Base-by-base conservation (phyloP, 2,888 invertebrate species). In the Chymomyza caudatula region DNA sequence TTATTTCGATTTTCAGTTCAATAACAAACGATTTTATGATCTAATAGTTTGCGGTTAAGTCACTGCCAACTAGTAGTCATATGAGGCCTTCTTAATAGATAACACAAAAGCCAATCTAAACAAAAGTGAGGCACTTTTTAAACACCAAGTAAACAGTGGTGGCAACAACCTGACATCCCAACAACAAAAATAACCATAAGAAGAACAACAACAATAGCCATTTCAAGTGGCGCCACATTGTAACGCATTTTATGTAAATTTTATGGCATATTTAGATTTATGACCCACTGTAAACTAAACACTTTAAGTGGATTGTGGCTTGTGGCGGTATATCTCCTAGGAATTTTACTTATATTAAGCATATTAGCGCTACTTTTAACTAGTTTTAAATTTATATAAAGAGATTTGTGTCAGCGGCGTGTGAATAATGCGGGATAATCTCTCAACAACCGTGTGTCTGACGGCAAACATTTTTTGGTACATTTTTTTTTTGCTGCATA, bases 141-240 rank as follows among this genome's bases (percentile, higher is more conserved):
- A 63, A 66, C 60, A 37, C 29, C 43, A 71, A 69, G 69, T 79
- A 85, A 85, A 80, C 80, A 80, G 68, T 56, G 51, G 71, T 65
- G 57, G 42, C 64, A 53, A 22, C 29, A 53, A 69, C 69, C 76
- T 70, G 52, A 53, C 6, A 11, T 20, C 53, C 51, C 64, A n/a
- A 52, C 42, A 37, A 19, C 15, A 49, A 4, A 64, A 60, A 68
- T 49, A 64, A 61, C 52, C 62, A 60, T 17, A 53, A 66, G 23
- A 13, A 44, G 6, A 42, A 65, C 59, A 54, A 20, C 5, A 56
- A 57, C 29, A 57, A 63, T 8, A 37, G 13, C 47, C 20, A 43
- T 37, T 37, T 19, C 29, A 64, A 65, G 55, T 60, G 60, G 49
- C 62, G 68, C 61, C 68, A 63, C 23, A 47, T 43, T 63, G 70